Conservation (phyloP, 2,113 vertebrate genomes). For the Rhea americana region DNA sequence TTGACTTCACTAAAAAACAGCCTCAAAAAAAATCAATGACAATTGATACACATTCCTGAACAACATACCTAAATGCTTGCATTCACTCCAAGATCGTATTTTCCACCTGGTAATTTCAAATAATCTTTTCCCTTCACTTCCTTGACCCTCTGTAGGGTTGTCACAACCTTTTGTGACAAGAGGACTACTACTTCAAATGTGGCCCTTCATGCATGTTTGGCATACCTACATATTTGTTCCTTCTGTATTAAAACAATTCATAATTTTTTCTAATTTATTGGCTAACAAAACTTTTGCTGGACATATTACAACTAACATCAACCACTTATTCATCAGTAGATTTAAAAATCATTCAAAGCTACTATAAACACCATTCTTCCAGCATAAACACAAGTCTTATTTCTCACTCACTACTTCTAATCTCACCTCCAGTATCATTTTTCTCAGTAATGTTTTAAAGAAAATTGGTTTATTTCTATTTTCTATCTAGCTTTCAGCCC, state of each 20-base stretch:
- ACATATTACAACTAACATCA: not conserved
- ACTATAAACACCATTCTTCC: not conserved
- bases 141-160: not conserved
- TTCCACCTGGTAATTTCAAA: not conserved
- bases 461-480: constrained; percentile 14
- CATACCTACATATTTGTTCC: not conserved
- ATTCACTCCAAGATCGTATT: not conserved
- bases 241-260: not conserved
- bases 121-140: not conserved
- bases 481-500: not conserved
- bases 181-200: not conserved
- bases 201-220: not conserved
- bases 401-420: not conserved
- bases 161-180: not conserved
- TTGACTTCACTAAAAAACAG: not conserved
- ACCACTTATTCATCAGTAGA: not conserved
- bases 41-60: not conserved
- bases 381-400: not conserved
- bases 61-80: not conserved
- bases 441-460: constrained; percentile 4
- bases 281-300: not conserved
- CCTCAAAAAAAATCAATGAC: not conserved
- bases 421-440: not conserved
- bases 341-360: not conserved
- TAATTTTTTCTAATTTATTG: not conserved